Base-by-base conservation (phyloP, 2,797 vertebrate genomes). In the Catamblyrhynchus diadema region DNA sequence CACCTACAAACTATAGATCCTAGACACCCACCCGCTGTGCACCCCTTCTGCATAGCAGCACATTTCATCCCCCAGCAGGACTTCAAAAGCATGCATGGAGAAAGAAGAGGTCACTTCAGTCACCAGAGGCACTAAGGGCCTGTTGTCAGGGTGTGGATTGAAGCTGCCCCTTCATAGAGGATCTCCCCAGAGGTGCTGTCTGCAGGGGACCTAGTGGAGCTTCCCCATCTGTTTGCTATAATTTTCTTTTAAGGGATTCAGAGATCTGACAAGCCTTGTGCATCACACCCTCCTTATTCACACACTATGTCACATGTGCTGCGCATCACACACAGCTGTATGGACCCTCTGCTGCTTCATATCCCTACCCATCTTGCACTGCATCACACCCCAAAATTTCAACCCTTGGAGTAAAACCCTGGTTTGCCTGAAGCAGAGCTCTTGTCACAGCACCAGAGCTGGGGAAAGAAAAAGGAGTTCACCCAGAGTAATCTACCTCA, bases 251-350 rank as follows among this genome's bases (percentile, higher is more conserved):
- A 7, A 81, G 74, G 41, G 27, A 50, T 54, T 69, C 32, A 18
- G 42, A 71, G n/a, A 13, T 64, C 44, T 59, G 18, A 28, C 23
- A 35, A 79, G 48, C 44, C 41, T 62, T 50, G 35, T 62, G 44
- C 67, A 37, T 56, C 5, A 1, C 56, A n/a, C 4, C 13, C 9
- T 7, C 7, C 4, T 53, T 47, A 12, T 24, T 51, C 21, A 6
- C 19, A 9, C 37, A 4, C 54, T 9, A 21, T 11, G 20, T 44
- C 44, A 25, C 32, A 3, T 1, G 0, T 20, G 10, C 6, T 13
- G 32, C n/a, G 33, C 75, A 44, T 69, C 15, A 4, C 15, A 6
- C 17, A 25, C n/a, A 54, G 45, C 41, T 45, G 23, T 21, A 20
- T 2, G 10, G 65, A 61, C 17, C 14, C 12, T 6, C 35, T 45